Conservation (phyloP, 2,797 vertebrate genomes). For the Etheostoma nigrum region DNA sequence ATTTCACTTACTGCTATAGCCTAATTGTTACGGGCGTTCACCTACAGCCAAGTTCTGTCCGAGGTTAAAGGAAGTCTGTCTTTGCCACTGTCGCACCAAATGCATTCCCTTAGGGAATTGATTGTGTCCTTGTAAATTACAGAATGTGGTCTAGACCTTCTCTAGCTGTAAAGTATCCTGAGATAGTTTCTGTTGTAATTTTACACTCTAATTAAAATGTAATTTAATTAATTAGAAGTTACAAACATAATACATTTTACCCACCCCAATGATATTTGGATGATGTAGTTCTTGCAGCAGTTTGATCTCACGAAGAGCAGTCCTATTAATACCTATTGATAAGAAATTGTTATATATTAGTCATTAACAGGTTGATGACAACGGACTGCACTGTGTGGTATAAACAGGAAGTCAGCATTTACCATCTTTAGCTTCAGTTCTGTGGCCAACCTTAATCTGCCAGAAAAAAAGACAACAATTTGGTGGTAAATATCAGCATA, state of each 20-base stretch:
- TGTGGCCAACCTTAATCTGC: constrained; percentile 97
- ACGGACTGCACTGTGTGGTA: background rate
- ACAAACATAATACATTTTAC: background rate
- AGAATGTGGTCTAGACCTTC: too few relatives aligned
- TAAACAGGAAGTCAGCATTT: constrained; percentile 48
- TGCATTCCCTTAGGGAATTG: too few relatives aligned
- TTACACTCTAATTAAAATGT: too few relatives aligned
- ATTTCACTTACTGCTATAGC: too few relatives aligned
- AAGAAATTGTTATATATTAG: background rate
- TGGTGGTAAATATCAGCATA: background rate
- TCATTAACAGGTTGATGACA: background rate
- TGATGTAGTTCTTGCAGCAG: constrained; percentile 96
- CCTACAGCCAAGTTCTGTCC: too few relatives aligned
- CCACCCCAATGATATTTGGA: constrained; percentile 96
- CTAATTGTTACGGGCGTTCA: too few relatives aligned
- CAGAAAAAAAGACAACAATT: constrained; percentile 17
- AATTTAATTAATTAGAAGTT: background rate
- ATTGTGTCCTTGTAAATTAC: too few relatives aligned
- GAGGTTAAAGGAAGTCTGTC: too few relatives aligned
- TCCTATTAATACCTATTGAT: constrained; percentile 94
- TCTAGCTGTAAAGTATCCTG: too few relatives aligned
- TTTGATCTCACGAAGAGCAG: constrained; percentile 97
- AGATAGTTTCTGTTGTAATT: too few relatives aligned
- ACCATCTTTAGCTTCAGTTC: constrained; percentile 98
- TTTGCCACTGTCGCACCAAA: too few relatives aligned